phyloP scores from a whole-genome alignment of 2,113 vertebrate genomes.

The Barbus barbus region DNA sequence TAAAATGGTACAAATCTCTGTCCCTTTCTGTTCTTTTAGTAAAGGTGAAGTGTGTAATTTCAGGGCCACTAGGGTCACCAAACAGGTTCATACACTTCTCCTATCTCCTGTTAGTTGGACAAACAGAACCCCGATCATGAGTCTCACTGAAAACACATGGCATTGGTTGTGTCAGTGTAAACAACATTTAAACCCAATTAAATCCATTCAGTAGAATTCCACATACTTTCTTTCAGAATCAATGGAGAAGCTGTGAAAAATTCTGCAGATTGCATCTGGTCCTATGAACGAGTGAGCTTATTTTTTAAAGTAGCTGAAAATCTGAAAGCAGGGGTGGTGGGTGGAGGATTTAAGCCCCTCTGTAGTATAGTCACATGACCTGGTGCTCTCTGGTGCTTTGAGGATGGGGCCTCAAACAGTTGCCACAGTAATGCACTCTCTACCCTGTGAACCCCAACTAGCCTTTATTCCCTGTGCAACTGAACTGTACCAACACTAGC shows the following conservation, averaged over 20 bases:
- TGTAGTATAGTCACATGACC: constrained; percentile 67
- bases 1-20: background rate
- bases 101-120: too few species aligned
- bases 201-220: background rate
- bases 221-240: background rate
- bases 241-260: background rate
- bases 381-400: constrained; percentile 57
- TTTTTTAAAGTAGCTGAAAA: constrained; percentile 8
- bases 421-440: constrained; percentile 66
- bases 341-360: constrained; percentile 62
- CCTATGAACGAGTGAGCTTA: background rate
- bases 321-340: constrained; percentile 57
- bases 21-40: background rate
- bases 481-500: constrained; percentile 23
- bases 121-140: too few species aligned
- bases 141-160: background rate
- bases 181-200: background rate
- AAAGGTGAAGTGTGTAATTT: background rate
- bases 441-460: constrained; percentile 40
- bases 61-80: background rate
- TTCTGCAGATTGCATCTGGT: background rate
- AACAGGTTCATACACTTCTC: background rate
- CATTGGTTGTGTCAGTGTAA: background rate
- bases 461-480: constrained; percentile 32
- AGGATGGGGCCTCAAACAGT: constrained; percentile 60